Percentiles rank a stretch among this genome's conserved stretches.
phyloP scores from a whole-genome alignment of 2,797 vertebrate genomes.

The Sebastes itinus region DNA sequence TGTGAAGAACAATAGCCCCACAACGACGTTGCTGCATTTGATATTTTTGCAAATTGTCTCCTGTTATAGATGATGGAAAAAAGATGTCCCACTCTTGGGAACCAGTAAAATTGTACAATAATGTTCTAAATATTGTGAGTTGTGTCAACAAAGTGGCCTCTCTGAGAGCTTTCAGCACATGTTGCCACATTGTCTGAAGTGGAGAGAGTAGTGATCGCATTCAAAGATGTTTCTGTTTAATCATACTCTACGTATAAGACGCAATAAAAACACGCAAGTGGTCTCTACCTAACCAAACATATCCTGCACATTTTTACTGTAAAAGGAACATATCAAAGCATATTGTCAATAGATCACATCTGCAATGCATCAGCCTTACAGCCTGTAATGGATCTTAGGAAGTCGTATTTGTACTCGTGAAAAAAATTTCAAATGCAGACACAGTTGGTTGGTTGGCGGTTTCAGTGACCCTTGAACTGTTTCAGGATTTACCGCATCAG shows the following conservation, averaged over 20 bases:
- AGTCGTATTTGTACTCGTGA: conserved; percentile 51
- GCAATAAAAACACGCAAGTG: neutral
- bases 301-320: conserved; percentile 14
- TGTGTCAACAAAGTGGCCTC: conserved; percentile 25
- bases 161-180: conserved; percentile 14
- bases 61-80: conserved; percentile 41
- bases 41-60: conserved; percentile 38
- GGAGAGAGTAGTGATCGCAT: conserved; percentile 15
- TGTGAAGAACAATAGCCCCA: conserved; percentile 38
- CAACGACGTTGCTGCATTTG: conserved; percentile 26
- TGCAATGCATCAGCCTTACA: conserved; percentile 44
- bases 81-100: conserved; percentile 21
- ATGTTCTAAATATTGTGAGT: conserved; percentile 5
- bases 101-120: conserved; percentile 3
- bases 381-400: conserved; percentile 30
- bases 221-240: conserved; percentile 29
- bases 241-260: neutral
- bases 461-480: conserved; percentile 24
- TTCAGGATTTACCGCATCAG: conserved; percentile 8
- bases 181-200: conserved; percentile 36
- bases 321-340: conserved; percentile 23
- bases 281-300: conserved; percentile 12
- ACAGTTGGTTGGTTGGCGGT: conserved; percentile 12
- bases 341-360: conserved; percentile 49
- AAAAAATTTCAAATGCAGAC: conserved; percentile 27